These are phyloP conservation scores for Rhodinocichla rosea DNA, from an alignment of 2,113 vertebrate genomes.

Conservation along the genomic window DNA sequence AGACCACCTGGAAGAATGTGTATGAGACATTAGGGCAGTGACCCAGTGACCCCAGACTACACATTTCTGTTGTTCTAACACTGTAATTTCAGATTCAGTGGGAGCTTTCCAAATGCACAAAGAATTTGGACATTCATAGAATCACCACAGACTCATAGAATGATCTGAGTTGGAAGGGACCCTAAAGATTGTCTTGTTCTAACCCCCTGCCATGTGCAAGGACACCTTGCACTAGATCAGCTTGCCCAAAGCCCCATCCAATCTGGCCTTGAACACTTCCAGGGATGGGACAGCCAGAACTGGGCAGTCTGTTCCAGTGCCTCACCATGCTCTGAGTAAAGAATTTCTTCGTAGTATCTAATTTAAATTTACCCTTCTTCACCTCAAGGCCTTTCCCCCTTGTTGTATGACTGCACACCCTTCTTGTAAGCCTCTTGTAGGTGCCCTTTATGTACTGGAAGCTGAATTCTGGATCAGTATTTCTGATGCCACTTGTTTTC, in stretches of 20 bases:
- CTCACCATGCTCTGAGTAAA: not conserved
- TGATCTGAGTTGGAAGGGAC: not conserved
- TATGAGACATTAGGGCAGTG: not conserved
- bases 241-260: not conserved
- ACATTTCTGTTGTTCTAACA: not conserved
- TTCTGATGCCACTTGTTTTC: not conserved
- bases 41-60: not conserved
- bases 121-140: not conserved
- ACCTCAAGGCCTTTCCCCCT: not conserved
- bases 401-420: not conserved
- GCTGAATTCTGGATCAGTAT: not conserved
- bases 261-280: not conserved
- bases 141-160: not conserved
- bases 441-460: not conserved
- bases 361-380: not conserved
- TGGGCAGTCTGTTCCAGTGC: not conserved
- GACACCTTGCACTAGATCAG: not conserved
- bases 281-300: not conserved
- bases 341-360: not conserved
- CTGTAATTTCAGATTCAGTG: not conserved
- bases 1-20: not conserved
- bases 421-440: not conserved
- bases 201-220: not conserved
- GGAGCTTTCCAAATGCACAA: not conserved
- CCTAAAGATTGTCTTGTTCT: not conserved